Evolutionary conservation across 2,797 vertebrate species (phyloP).

Genomic region (Distichodus sexfasciatus): DNA sequence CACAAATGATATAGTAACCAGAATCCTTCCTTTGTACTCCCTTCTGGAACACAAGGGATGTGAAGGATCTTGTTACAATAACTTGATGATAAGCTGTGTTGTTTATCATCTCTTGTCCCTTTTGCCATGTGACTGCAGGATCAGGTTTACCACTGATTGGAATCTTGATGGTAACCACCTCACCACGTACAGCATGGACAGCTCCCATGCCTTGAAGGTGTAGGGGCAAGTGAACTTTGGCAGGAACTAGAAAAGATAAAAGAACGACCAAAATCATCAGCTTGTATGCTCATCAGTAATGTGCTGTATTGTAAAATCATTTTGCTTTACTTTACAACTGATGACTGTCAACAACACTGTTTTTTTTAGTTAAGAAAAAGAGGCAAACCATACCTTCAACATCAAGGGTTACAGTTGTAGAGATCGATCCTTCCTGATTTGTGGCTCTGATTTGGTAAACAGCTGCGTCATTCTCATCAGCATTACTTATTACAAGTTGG

Average conservation of each 20-base stretch:
- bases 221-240: slow-evolving; percentile 92
- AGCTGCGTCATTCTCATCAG: slow-evolving; percentile 87
- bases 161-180: slow-evolving; percentile 94
- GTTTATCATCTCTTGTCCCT: slow-evolving; percentile 95
- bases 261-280: no score
- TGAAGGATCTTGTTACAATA: slow-evolving; percentile 96
- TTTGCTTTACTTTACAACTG: background rate
- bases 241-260: slow-evolving; percentile 85
- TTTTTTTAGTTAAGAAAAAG: background rate
- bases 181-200: slow-evolving; percentile 90
- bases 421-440: slow-evolving; percentile 93
- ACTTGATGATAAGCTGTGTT: slow-evolving; percentile 94
- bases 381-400: slow-evolving; percentile 88
- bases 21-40: slow-evolving; percentile 92
- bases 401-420: slow-evolving; percentile 89
- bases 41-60: slow-evolving; percentile 93
- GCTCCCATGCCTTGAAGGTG: slow-evolving; percentile 98
- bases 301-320: slow-evolving; percentile 9
- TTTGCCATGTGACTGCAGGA: slow-evolving; percentile 95
- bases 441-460: slow-evolving; percentile 98
- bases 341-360: background rate
- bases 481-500: slow-evolving; percentile 87
- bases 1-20: slow-evolving; percentile 94
- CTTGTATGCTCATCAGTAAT: no score
- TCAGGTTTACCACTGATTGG: slow-evolving; percentile 97